phyloP scores from a whole-genome alignment of 1,140 invertebrate genomes.

The Megathymus violae region DNA sequence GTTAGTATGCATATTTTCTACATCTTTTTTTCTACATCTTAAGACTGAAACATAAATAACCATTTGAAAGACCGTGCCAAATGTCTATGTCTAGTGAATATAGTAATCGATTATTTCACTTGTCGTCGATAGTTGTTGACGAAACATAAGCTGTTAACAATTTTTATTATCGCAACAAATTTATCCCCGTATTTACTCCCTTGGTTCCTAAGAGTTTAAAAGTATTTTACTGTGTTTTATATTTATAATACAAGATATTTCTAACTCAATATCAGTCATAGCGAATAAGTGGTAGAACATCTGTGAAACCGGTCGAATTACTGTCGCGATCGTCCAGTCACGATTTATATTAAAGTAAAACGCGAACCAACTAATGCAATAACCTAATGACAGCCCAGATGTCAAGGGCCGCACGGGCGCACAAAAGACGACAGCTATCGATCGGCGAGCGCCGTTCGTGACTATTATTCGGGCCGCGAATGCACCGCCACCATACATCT shows the following conservation, averaged over 20 bases:
- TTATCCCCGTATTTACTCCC: neutral
- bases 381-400: slow-evolving; percentile 26
- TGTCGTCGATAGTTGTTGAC: too few species aligned
- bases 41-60: slow-evolving; percentile 3
- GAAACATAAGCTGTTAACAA: too few species aligned
- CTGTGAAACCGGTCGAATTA: slow-evolving; percentile 14
- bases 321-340: slow-evolving; percentile 12
- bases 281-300: slow-evolving; percentile 4
- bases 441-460: slow-evolving; percentile 67
- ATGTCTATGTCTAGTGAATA: too few species aligned
- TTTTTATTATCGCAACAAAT: too few species aligned
- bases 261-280: neutral
- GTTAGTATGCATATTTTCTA: slow-evolving; percentile 36
- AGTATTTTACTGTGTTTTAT: too few species aligned
- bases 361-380: slow-evolving; percentile 29
- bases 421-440: slow-evolving; percentile 69
- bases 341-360: slow-evolving; percentile 24
- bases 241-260: neutral
- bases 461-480: slow-evolving; percentile 71
- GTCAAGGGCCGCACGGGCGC: slow-evolving; percentile 28
- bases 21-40: slow-evolving; percentile 13
- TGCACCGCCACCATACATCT: slow-evolving; percentile 74
- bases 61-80: neutral
- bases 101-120: too few species aligned
- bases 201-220: too few species aligned